Conservation (phyloP, 2,888 invertebrate species). For the Acronicta alni region DNA sequence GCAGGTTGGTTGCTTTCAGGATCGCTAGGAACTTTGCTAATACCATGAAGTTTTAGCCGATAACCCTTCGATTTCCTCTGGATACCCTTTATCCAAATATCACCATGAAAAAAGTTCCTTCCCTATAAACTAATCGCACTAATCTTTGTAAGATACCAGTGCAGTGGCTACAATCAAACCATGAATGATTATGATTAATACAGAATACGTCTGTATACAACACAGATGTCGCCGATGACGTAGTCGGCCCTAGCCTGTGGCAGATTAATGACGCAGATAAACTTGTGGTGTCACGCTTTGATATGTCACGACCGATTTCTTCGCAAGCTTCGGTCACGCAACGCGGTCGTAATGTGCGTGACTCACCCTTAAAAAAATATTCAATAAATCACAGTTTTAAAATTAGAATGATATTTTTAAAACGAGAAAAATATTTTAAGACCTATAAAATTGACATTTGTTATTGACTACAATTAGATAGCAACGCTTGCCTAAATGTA, state of each 20-base stretch:
- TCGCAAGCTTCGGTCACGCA: conserved; percentile 42
- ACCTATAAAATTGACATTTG: too few species aligned
- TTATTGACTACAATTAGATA: too few species aligned
- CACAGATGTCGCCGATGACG: conserved; percentile 44
- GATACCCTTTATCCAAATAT: too few species aligned
- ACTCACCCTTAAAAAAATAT: conserved; percentile 19
- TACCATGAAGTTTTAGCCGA: too few species aligned
- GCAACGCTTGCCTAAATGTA: too few species aligned
- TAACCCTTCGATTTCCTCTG: too few species aligned
- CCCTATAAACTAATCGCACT: too few species aligned
- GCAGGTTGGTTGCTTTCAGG: too few species aligned
- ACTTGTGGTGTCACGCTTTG: conserved; percentile 49
- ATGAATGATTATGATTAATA: conserved; percentile 12
- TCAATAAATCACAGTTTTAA: too few species aligned
- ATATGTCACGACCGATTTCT: conserved; percentile 45
- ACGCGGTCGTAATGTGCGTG: conserved; percentile 20
- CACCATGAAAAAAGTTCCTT: too few species aligned
- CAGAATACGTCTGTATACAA: neutral
- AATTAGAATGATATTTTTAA: neutral
- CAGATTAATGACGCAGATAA: conserved; percentile 55
- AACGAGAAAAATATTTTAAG: neutral
- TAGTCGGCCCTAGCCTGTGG: conserved; percentile 34
- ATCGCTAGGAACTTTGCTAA: too few species aligned
- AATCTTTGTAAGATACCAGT: too few species aligned
- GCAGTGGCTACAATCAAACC: neutral